Conservation (phyloP, 2,888 invertebrate species). For the Acleris laterana region DNA sequence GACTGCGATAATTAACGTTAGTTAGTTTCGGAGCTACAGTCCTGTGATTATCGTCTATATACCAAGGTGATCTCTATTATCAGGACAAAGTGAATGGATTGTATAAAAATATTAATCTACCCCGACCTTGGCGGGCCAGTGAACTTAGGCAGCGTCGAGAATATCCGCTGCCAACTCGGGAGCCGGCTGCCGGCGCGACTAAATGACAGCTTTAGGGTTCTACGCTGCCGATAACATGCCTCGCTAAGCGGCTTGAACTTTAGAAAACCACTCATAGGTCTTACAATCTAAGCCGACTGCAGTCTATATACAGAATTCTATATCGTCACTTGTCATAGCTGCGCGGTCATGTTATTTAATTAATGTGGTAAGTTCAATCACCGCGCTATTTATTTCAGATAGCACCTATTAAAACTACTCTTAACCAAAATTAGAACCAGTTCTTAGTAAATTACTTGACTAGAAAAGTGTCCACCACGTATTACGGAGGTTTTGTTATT, state of each 20-base stretch:
- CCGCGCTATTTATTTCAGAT: constrained; percentile 7
- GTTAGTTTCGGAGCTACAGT: constrained; percentile 14
- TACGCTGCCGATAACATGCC: constrained; percentile 19
- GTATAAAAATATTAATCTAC: constrained; percentile 33
- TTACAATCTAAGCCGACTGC: too few species aligned
- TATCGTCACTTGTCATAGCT: too few species aligned
- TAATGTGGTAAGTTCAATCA: constrained; percentile 8
- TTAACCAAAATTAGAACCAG: constrained; percentile 11
- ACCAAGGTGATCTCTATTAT: constrained; percentile 33
- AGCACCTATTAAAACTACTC: constrained; percentile 12
- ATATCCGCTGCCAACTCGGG: constrained; percentile 32
- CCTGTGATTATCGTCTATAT: constrained; percentile 35
- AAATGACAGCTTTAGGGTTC: constrained; percentile 32
- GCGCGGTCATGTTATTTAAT: too few species aligned
- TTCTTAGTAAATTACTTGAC: not conserved
- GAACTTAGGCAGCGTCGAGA: constrained; percentile 41
- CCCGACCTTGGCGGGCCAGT: constrained; percentile 47
- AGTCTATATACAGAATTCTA: too few species aligned
- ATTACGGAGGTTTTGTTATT: too few species aligned
- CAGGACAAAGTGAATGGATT: constrained; percentile 31
- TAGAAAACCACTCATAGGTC: not conserved
- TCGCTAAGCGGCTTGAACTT: constrained; percentile 7
- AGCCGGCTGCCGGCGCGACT: constrained; percentile 18
- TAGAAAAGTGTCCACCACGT: too few species aligned
- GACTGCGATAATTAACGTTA: constrained; percentile 17